Evolutionary conservation across 2,797 vertebrate genomes (phyloP), one percentile per base, ranked within the genome.

Genomic region (Lemur catta): DNA sequence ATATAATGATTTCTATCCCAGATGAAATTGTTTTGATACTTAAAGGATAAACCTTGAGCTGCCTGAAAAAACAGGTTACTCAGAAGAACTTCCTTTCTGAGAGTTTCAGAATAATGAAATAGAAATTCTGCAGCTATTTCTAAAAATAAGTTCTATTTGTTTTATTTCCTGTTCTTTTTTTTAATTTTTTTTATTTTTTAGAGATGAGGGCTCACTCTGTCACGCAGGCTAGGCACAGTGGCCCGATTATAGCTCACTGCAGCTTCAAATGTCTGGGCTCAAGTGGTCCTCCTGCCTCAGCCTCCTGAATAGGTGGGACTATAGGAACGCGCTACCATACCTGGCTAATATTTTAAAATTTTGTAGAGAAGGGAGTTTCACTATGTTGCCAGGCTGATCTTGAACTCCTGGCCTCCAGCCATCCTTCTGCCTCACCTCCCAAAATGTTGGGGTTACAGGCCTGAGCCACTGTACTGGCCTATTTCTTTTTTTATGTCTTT

Each of bases 21-120:
- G 48, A 24, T 84, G 22, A 93, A 94, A 89, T 84, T 91, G 22
- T 78, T 95, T 95, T 72, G 17, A 8, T 41, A 43, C 63, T 93
- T 78, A 81, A 50, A 55, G 57, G 14, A 63, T 84, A 79, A 84
- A 90, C 41, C 5, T 88, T 79, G 82, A 93, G 30, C n/a, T 75
- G 35, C 50, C 50, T 87, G 50, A 14, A 52, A 75, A 87, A 79
- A 41, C 38, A 61, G 30, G 5, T 76, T 87, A 9, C 57, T 89
- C 24, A 61, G 33, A 93, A 57, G 20, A 93, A 89, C 26, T 87
- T 89, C 87, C 30, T 93, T 28, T 30, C 24, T 30, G 9, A 69
- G 38, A 80, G 59, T 30, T 61, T 78, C 93, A 78, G 22, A 93
- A 74, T 33, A 91, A 22, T 46, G 41, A 76, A 63, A 85, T 76